A percentile compares a stretch with the other conserved stretches of the same genome.
Conservation (phyloP, 2,113 vertebrate genomes). For the Talpa occidentalis region DNA sequence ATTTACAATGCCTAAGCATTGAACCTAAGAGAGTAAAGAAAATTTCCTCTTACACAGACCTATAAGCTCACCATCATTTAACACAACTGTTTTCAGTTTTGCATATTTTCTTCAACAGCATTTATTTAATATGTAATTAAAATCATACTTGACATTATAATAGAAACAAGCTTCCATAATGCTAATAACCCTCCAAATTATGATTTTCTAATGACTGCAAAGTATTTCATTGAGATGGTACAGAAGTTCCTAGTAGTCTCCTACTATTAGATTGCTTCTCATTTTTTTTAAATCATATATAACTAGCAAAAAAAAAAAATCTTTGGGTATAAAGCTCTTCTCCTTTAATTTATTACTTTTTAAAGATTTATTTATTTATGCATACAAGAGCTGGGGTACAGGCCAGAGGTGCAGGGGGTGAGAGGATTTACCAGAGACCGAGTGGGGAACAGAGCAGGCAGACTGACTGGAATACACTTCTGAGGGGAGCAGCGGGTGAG, state of each 20-base stretch:
- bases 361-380: too few species aligned
- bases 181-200: background rate
- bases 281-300: background rate
- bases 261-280: background rate
- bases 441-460: too few species aligned
- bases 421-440: too few species aligned
- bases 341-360: too few species aligned
- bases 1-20: background rate
- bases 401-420: too few species aligned
- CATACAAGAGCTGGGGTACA: too few species aligned
- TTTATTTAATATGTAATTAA: constrained; percentile 13
- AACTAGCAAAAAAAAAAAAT: background rate
- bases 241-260: background rate
- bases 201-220: background rate
- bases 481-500: too few species aligned
- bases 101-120: background rate
- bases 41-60: background rate
- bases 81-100: background rate
- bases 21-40: background rate
- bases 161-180: background rate
- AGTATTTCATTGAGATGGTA: background rate
- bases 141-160: background rate
- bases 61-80: background rate
- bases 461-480: too few species aligned
- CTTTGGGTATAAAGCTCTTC: background rate